phyloP scores from a whole-genome alignment of 2,113 vertebrate genomes.

The Odocoileus hemionus region DNA sequence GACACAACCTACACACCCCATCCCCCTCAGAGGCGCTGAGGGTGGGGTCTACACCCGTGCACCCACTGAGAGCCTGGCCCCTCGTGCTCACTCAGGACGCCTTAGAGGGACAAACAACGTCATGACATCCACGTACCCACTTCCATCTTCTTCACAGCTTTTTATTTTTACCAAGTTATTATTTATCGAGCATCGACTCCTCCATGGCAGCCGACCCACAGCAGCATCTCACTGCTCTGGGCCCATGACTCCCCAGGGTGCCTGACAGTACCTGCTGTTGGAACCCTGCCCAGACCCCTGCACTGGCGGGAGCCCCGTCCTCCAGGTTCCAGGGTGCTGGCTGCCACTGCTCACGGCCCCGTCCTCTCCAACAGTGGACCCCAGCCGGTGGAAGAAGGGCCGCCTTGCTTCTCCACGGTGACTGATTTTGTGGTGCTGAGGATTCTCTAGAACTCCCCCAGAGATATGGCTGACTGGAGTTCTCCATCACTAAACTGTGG shows the following conservation, averaged over 20 bases:
- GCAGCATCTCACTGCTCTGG: not conserved
- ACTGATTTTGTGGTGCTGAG: not conserved
- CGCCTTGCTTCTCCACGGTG: fast-evolving
- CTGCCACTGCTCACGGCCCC: not conserved
- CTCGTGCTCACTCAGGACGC: no score
- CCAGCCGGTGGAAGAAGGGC: fast-evolving
- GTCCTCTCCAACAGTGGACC: not conserved
- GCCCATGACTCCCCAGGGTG: not conserved
- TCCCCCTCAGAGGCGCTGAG: not conserved
- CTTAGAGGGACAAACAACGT: not conserved
- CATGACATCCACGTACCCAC: no score
- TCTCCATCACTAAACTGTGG: fast-evolving
- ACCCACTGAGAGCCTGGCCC: not conserved
- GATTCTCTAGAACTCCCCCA: not conserved
- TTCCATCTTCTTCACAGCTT: not conserved
- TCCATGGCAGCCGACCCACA: fast-evolving
- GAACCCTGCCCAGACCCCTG: not conserved
- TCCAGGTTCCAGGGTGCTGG: no score
- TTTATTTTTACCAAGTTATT: not conserved
- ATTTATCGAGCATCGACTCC: fast-evolving
- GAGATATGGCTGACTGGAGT: not conserved
- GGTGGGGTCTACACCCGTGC: not conserved
- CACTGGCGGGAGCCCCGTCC: not conserved
- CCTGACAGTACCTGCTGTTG: not conserved
- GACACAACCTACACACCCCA: not conserved